Conservation (phyloP, 2,888 invertebrate genomes). For the Himalopsyche kuldschensis region DNA sequence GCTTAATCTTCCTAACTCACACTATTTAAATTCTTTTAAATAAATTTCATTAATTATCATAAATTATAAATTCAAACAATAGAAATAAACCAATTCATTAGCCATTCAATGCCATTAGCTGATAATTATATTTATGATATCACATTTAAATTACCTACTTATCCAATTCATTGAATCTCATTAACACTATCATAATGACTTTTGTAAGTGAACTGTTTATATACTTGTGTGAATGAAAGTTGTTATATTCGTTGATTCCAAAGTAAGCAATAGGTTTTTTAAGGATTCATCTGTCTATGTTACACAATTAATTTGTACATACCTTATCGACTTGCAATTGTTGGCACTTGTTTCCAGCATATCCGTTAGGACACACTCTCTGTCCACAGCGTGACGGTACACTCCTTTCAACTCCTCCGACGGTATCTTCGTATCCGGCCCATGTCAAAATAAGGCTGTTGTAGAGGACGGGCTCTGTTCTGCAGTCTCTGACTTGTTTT, state of each 20-base stretch:
- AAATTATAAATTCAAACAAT: too few species aligned
- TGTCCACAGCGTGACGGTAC: conserved; percentile 93
- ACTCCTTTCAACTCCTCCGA: conserved; percentile 87
- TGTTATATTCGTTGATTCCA: neutral
- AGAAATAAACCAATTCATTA: too few species aligned
- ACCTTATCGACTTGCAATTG: conserved; percentile 81
- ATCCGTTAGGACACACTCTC: conserved; percentile 84
- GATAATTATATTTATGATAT: too few species aligned
- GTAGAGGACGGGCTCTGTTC: conserved; percentile 89
- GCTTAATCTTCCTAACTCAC: too few species aligned
- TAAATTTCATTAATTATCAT: too few species aligned
- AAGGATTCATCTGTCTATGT: too few species aligned
- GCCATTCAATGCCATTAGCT: too few species aligned
- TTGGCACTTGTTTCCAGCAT: conserved; percentile 82
- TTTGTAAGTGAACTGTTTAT: neutral
- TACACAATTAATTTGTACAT: conserved; percentile 5
- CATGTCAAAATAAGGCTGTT: conserved; percentile 84
- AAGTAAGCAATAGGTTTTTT: too few species aligned
- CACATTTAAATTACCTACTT: too few species aligned
- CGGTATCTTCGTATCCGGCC: conserved; percentile 88
- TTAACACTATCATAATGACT: too few species aligned
- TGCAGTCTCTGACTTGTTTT: conserved; percentile 89
- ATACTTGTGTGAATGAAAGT: neutral
- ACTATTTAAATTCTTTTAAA: too few species aligned
- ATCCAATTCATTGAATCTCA: too few species aligned